phyloP scores from a whole-genome alignment of 2,797 vertebrate species.

The Sebastes taczanowskii region DNA sequence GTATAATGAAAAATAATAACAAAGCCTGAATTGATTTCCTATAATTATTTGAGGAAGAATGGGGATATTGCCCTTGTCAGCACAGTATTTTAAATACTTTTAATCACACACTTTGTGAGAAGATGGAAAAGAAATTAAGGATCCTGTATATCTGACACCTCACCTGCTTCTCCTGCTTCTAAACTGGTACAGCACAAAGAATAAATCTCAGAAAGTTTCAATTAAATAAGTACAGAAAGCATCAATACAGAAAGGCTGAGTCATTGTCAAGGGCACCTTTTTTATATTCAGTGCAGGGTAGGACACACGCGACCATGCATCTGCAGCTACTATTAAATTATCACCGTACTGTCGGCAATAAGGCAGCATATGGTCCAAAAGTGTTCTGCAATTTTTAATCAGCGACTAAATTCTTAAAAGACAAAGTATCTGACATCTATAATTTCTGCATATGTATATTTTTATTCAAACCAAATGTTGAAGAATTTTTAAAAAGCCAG shows the following conservation, averaged over 20 bases:
- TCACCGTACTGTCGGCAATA: slow-evolving; percentile 29
- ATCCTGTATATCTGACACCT: slow-evolving; percentile 2
- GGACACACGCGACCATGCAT: slow-evolving; percentile 56
- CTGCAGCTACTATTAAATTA: slow-evolving; percentile 55
- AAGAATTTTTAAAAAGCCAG: neutral
- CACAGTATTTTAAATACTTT: slow-evolving; percentile 2
- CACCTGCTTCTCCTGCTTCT: neutral
- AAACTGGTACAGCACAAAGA: neutral
- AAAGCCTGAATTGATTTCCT: neutral
- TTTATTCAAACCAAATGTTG: slow-evolving; percentile 46
- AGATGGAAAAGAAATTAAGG: neutral
- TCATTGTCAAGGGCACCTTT: slow-evolving; percentile 71
- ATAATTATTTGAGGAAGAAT: neutral
- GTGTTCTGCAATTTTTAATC: slow-evolving; percentile 51
- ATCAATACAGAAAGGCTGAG: slow-evolving; percentile 60
- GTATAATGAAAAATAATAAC: neutral
- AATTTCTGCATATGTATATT: slow-evolving; percentile 48
- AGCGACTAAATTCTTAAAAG: slow-evolving; percentile 38
- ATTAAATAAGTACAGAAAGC: slow-evolving; percentile 50
- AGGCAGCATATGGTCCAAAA: slow-evolving; percentile 64
- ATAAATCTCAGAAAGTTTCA: slow-evolving; percentile 32
- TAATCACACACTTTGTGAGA: neutral
- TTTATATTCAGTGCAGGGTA: slow-evolving; percentile 47
- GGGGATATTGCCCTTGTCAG: neutral
- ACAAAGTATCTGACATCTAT: slow-evolving; percentile 41